Base-by-base conservation (phyloP, 2,888 invertebrate genomes). In the Elmis aenea region DNA sequence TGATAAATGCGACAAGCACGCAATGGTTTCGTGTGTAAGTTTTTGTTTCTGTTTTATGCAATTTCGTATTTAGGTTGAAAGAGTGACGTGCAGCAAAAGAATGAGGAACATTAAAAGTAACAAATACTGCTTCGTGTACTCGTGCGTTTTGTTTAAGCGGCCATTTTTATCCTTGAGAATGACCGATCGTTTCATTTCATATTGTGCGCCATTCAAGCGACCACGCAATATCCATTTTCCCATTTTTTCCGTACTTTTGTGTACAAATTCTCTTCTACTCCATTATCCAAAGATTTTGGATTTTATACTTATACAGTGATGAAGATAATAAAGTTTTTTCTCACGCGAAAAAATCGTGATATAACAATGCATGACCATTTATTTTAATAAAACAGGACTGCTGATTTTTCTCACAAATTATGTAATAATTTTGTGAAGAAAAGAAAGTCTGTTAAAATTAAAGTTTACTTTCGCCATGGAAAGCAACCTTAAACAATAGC, bases 141-240 rank as follows among this genome's bases (percentile, higher is more conserved):
- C 50, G 52, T 55, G 55, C 56, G 55, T 58, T 59, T 53, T 52
- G 51, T 55, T 50, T 50, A 48, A 50, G 52, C 50, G 46, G 52
- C 54, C 51, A 47, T 55, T 50, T 53, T 51, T 52, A 61, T 57
- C 59, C 59, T 59, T 55, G 57, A 52, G 50, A 57, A 57, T 62
- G 61, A 60, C 59, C 61, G 61, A 62, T 62, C 58, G 58, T 60
- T 58, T 52, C 52, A 55, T 57, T 58, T 53, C 54, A 52, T 54
- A 57, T 57, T 51, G 53, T 51, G 50, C 56, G 57, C 51, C 51
- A n/a, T n/a, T n/a, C 46, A 16, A 16, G 24, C 26, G 20, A 33
- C 32, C 41, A 41, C 41, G 41, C 41, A 28, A 41, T 31, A 22
- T 26, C 37, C 32, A 28, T 36, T 36, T 29, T 36, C 26, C 30